A percentile compares a stretch with the other conserved stretches of the same genome.
phyloP scores from a whole-genome alignment of 2,888 invertebrate genomes.

The Rhagophthalmus giganteus region DNA sequence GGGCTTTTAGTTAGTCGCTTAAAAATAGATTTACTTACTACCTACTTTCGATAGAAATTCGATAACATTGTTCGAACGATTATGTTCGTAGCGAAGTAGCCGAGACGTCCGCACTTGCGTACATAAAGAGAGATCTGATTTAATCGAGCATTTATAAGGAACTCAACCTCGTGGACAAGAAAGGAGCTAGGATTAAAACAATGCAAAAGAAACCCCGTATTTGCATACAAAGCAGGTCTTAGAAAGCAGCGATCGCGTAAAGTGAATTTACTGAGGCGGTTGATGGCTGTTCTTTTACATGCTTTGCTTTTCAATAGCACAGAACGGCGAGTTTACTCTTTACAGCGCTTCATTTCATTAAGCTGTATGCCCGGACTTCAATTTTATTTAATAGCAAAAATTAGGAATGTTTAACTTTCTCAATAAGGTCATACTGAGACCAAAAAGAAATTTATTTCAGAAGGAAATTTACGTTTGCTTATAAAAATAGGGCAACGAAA shows the following conservation, averaged over 20 bases:
- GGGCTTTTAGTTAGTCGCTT: too few species aligned
- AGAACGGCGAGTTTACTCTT: conserved; percentile 30
- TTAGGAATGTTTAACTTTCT: conserved; percentile 20
- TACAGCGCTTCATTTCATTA: conserved; percentile 32
- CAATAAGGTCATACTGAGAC: conserved; percentile 8
- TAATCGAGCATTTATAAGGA: conserved; percentile 30
- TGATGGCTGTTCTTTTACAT: conserved; percentile 47
- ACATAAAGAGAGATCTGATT: conserved; percentile 26
- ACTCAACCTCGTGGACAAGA: conserved; percentile 30
- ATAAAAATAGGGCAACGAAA: too few species aligned
- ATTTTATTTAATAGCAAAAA: conserved; percentile 29
- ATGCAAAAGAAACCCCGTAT: conserved; percentile 49
- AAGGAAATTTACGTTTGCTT: too few species aligned
- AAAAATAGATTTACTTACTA: too few species aligned
- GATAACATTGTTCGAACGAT: conserved; percentile 8
- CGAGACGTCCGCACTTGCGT: conserved; percentile 19
- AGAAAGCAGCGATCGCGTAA: conserved; percentile 46
- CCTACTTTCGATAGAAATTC: too few species aligned
- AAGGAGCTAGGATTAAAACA: conserved; percentile 49
- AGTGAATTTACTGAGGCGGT: conserved; percentile 49
- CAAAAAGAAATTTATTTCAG: conserved; percentile 8
- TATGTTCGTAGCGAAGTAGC: conserved; percentile 12
- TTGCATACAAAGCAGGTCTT: conserved; percentile 50
- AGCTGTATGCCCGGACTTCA: conserved; percentile 25
- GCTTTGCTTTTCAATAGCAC: conserved; percentile 44